Evolutionary conservation across 2,797 vertebrate genomes (phyloP).

Genomic region (Gila robusta): DNA sequence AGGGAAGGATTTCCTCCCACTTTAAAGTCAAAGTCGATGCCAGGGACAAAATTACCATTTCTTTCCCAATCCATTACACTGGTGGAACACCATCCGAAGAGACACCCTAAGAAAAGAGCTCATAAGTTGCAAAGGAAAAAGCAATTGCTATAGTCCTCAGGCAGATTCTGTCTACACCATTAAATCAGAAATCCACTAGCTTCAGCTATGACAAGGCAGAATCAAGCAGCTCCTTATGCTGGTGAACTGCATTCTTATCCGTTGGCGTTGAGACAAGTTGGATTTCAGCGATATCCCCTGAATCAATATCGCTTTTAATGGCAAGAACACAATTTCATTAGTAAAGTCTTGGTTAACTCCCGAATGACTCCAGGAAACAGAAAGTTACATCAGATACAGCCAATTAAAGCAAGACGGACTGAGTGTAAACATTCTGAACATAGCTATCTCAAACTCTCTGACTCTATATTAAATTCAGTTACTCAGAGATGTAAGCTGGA

Average conservation of each 20-base stretch:
- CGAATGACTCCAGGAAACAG: neutral
- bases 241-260: neutral
- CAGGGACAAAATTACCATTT: constrained; percentile 71
- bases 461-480: neutral
- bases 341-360: constrained; percentile 5
- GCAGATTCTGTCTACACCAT: constrained; percentile 24
- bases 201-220: constrained; percentile 9
- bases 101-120: constrained; percentile 40
- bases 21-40: constrained; percentile 69
- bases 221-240: neutral
- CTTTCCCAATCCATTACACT: constrained; percentile 67
- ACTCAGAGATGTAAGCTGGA: constrained; percentile 1
- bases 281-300: neutral
- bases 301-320: constrained; percentile 1
- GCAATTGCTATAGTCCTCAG: constrained; percentile 29
- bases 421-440: constrained; percentile 29
- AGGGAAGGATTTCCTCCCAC: constrained; percentile 49
- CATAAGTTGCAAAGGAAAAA: constrained; percentile 16
- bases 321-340: constrained; percentile 7
- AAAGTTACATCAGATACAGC: neutral
- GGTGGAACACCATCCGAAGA: constrained; percentile 45
- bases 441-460: neutral
- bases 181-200: constrained; percentile 32
- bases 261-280: neutral
- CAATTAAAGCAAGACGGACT: neutral